A percentile compares a stretch with the other conserved stretches of the same genome.
Conservation (phyloP, 2,113 vertebrate genomes). For the Strix uralensis region DNA sequence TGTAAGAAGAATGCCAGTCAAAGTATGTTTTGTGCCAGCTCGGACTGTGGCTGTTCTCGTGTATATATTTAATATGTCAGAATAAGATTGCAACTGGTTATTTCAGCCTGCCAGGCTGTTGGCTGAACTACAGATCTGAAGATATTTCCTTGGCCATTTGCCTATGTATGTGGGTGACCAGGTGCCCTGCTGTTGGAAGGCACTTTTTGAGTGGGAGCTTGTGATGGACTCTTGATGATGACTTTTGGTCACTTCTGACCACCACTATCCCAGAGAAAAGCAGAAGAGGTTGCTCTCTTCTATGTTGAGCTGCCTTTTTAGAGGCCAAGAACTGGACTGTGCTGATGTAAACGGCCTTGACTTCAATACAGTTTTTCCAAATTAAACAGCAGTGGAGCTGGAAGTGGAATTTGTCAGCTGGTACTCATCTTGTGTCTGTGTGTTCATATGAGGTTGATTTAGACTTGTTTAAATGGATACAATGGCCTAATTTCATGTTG, state of each 20-base stretch:
- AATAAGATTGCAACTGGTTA: background rate
- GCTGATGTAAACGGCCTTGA: background rate
- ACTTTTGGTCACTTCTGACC: background rate
- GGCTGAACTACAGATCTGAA: background rate
- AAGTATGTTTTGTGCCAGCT: background rate
- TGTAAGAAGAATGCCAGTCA: background rate
- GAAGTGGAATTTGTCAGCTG: background rate
- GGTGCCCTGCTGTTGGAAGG: background rate
- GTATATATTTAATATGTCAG: background rate
- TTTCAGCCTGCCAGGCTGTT: background rate
- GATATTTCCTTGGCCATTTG: background rate
- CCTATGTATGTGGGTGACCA: background rate
- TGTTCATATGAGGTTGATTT: background rate
- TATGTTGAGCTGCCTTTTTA: background rate
- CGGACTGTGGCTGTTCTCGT: background rate
- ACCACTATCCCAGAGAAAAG: background rate
- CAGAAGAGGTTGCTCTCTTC: background rate
- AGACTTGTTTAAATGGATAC: background rate
- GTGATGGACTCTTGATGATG: background rate
- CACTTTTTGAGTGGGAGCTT: background rate
- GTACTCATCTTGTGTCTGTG: background rate
- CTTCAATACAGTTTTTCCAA: background rate
- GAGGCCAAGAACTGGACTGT: background rate
- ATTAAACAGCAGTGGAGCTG: background rate
- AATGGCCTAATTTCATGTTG: background rate